Evolutionary conservation across 2,888 invertebrate genomes (phyloP).

Genomic region (Catocala fraxini): DNA sequence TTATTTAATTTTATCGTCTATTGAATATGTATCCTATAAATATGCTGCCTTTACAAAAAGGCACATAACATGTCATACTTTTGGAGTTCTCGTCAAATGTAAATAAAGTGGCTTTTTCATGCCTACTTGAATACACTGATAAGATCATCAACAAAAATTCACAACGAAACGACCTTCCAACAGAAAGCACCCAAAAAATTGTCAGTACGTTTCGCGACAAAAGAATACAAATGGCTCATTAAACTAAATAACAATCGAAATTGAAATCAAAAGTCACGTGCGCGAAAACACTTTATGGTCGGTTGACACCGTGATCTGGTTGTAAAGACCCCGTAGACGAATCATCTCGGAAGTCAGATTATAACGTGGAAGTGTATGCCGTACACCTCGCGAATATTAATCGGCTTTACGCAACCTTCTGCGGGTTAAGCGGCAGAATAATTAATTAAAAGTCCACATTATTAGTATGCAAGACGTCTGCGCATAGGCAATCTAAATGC

Average conservation of each 20-base stretch:
- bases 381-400: constrained; percentile 56
- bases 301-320: constrained; percentile 48
- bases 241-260: constrained; percentile 60
- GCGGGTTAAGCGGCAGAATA: constrained; percentile 50
- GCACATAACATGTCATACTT: too few relatives aligned
- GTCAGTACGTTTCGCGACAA: constrained; percentile 25
- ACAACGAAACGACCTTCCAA: constrained; percentile 22
- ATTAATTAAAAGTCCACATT: constrained; percentile 44
- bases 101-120: neutral
- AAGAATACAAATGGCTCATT: constrained; percentile 61
- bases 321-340: constrained; percentile 49
- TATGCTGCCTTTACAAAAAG: too few relatives aligned
- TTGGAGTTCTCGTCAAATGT: too few relatives aligned
- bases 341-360: constrained; percentile 66
- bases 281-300: constrained; percentile 44
- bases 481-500: constrained; percentile 36
- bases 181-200: constrained; percentile 44
- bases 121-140: constrained; percentile 1
- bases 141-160: constrained; percentile 6
- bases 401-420: constrained; percentile 58
- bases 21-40: too few relatives aligned
- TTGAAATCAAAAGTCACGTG: constrained; percentile 65
- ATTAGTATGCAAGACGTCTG: constrained; percentile 48
- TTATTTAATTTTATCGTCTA: too few relatives aligned
- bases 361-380: constrained; percentile 59